Evolutionary conservation across 1,140 invertebrate genomes (phyloP).

Genomic region (Lepeophtheirus salmonis): DNA sequence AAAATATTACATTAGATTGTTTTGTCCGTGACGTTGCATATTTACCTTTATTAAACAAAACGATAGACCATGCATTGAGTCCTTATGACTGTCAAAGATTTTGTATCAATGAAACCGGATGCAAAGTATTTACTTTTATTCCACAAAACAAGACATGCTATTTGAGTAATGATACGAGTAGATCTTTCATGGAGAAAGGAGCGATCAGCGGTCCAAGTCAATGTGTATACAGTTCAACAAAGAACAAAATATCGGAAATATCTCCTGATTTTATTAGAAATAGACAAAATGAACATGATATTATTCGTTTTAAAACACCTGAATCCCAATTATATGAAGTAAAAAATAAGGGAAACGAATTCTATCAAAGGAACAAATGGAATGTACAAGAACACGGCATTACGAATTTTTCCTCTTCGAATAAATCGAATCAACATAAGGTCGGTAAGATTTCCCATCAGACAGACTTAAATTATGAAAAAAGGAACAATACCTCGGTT

Average conservation of each 20-base stretch:
- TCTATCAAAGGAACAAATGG: neutral
- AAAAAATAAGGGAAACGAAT: neutral
- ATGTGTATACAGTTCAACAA: neutral
- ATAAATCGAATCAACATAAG: neutral
- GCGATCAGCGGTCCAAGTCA: neutral
- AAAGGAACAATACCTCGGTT: no score
- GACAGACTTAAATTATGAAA: no score
- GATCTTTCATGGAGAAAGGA: neutral
- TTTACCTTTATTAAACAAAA: neutral
- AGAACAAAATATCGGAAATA: neutral
- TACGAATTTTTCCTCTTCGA: neutral
- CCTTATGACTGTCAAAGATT: neutral
- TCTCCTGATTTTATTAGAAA: neutral
- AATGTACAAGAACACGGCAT: neutral
- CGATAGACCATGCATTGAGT: neutral
- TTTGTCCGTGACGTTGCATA: neutral
- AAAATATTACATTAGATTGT: neutral
- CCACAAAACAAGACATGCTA: neutral
- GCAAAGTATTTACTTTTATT: neutral
- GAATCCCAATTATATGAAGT: neutral
- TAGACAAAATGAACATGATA: neutral
- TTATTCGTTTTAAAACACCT: neutral
- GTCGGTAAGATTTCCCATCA: no score
- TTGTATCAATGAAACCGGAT: neutral
- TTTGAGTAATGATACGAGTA: neutral